These are phyloP conservation scores for Salvelinus namaycush DNA, from an alignment of 2,113 vertebrate genomes.

Conservation along the genomic window DNA sequence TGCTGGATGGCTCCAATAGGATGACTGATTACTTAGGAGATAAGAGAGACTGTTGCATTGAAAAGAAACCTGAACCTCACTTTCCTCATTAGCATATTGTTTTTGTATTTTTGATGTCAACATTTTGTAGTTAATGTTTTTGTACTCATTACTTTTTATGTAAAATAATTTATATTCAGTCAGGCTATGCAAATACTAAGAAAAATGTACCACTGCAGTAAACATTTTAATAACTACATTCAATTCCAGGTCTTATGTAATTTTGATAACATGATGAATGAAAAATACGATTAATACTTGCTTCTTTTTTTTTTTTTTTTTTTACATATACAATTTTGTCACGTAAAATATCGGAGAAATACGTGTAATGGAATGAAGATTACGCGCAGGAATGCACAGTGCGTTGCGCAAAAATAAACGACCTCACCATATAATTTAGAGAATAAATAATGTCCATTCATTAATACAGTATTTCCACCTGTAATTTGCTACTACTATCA, in stretches of 20 bases:
- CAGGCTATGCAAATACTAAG: background rate
- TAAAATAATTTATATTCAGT: background rate
- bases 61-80: background rate
- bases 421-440: background rate
- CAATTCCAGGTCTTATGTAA: background rate
- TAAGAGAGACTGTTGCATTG: background rate
- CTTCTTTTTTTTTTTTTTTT: background rate
- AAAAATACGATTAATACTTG: background rate
- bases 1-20: conserved; percentile 20
- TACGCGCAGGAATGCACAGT: background rate
- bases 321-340: background rate
- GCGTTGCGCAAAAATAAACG: background rate
- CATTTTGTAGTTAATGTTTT: background rate
- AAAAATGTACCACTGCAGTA: background rate
- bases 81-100: background rate
- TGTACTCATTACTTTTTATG: background rate
- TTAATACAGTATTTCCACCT: background rate
- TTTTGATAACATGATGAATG: background rate
- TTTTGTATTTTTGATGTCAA: background rate
- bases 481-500: background rate
- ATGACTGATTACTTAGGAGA: background rate
- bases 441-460: background rate
- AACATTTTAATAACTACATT: background rate
- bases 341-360: background rate
- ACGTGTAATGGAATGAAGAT: background rate